Base-by-base conservation (phyloP, 2,888 invertebrate species). In the Drosophila hamatofila region DNA sequence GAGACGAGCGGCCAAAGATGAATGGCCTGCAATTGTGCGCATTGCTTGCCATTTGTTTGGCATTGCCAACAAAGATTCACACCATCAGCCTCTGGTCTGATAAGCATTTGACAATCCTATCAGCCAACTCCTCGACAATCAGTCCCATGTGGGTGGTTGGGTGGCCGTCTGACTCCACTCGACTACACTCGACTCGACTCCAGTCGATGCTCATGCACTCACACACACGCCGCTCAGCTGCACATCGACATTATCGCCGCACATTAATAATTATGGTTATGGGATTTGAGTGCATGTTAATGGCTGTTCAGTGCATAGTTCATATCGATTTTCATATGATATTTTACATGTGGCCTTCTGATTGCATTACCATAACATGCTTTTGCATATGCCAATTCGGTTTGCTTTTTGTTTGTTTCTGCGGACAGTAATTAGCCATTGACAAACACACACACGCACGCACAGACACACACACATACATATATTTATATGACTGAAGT, bases 261-360 rank as follows among this genome's bases (percentile, higher is more conserved):
- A 60, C 78, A 85, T 85, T 88, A 88, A 83, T 85, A 88, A 88
- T 88, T 85, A 83, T 85, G 86, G 78, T 73, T 83, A 75, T 88
- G 83, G 83, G 67, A 75, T 86, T 75, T 67, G 61, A 81, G 62
- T 68, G 84, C 84, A 81, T 87, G 78, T 87, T 83, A 82, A 82
- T 82, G 87, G 81, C 64, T 81, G 67, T 72, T 80, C 66, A 27
- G 69, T 76, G 88, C 76, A 69, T 83, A 81, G 72, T 67, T 81
- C 67, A 69, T 68, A 85, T 83, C 83, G 88, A 85, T 85, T 85
- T 80, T 70, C 78, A 66, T 57, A 71, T 66, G 57, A 65, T 69
- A 72, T 80, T 80, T 74, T 63, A 39, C 63, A 80, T 77, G 69
- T 77, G 69, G 58, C 57, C 67, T 72, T 82, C 66, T 72, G 71